A percentile compares a stretch with the other conserved stretches of the same genome.
phyloP scores from a whole-genome alignment of 2,797 vertebrate species.

The Sciurus carolinensis region DNA sequence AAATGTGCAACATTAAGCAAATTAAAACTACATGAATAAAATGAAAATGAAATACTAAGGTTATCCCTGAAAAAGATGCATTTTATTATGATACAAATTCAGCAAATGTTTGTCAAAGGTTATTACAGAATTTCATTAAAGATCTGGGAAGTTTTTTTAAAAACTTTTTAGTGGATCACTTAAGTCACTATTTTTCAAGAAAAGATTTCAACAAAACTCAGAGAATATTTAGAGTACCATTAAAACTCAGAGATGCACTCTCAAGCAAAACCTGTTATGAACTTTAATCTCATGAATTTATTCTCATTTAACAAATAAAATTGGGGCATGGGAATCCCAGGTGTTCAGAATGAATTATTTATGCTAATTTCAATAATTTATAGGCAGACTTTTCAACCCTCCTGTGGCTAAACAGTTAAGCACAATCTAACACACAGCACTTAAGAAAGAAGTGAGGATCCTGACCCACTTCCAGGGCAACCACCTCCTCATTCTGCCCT shows the following conservation, averaged over 20 bases:
- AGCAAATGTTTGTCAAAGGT: not conserved
- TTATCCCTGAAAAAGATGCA: conserved; percentile 16
- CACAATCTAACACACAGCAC: not conserved
- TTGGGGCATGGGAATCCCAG: not conserved
- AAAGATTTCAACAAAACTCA: not conserved
- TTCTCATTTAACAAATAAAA: conserved; percentile 43
- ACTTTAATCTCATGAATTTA: conserved; percentile 44
- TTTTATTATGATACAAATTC: not conserved
- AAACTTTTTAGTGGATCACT: not conserved
- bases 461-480: not conserved
- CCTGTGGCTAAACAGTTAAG: conserved; percentile 32
- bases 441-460: not conserved
- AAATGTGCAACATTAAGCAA: not conserved
- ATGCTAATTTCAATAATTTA: conserved; percentile 61
- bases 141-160: not conserved
- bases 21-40: not conserved
- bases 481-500: not conserved
- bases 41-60: not conserved
- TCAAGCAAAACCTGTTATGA: conserved; percentile 33
- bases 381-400: not conserved
- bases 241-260: conserved; percentile 28
- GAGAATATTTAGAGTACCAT: conserved; percentile 19
- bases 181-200: not conserved
- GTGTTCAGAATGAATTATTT: conserved; percentile 55
- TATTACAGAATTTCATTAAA: not conserved